Percentiles rank a stretch among this genome's conserved stretches.
phyloP scores from a whole-genome alignment of 2,888 invertebrate genomes.

The Piscicola geometra region DNA sequence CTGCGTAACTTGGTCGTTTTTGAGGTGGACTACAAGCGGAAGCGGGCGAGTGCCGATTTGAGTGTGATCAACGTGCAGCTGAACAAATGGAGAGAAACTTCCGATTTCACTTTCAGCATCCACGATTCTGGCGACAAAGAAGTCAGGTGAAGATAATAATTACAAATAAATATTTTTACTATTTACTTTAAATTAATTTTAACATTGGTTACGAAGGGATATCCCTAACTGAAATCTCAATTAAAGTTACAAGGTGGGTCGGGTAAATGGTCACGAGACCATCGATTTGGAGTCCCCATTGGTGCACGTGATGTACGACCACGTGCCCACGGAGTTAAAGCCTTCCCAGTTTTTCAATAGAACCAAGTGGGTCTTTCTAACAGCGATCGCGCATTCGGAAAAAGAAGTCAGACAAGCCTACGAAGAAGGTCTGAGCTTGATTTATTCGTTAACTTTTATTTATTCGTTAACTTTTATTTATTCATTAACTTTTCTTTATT shows the following conservation, averaged over 20 bases:
- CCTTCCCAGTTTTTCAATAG: slow-evolving; percentile 32
- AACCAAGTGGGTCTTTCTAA: slow-evolving; percentile 46
- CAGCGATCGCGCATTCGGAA: slow-evolving; percentile 44
- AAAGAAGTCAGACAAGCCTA: slow-evolving; percentile 43
- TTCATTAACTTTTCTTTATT: too few relatives aligned
- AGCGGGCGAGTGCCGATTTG: not conserved
- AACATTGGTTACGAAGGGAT: not conserved
- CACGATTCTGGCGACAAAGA: slow-evolving; percentile 34
- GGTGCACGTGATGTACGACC: slow-evolving; percentile 46
- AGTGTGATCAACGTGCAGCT: slow-evolving; percentile 43
- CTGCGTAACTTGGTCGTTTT: slow-evolving; percentile 48
- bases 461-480: too few relatives aligned
- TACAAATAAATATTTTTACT: not conserved
- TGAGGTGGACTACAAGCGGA: slow-evolving; percentile 46
- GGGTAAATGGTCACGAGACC: slow-evolving; percentile 44
- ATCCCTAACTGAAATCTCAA: not conserved
- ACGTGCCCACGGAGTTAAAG: slow-evolving; percentile 44
- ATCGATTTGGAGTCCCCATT: slow-evolving; percentile 36
- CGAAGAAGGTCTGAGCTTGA: slow-evolving; percentile 41
- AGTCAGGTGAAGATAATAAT: slow-evolving; percentile 40
- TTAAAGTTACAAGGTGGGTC: slow-evolving; percentile 40
- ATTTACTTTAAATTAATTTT: slow-evolving; percentile 7
- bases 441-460: too few relatives aligned
- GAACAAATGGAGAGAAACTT: slow-evolving; percentile 44
- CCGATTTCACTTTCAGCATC: slow-evolving; percentile 44